These are phyloP conservation scores for Phrynocephalus versicolor DNA, from an alignment of 2,113 vertebrate species.

Conservation along the genomic window DNA sequence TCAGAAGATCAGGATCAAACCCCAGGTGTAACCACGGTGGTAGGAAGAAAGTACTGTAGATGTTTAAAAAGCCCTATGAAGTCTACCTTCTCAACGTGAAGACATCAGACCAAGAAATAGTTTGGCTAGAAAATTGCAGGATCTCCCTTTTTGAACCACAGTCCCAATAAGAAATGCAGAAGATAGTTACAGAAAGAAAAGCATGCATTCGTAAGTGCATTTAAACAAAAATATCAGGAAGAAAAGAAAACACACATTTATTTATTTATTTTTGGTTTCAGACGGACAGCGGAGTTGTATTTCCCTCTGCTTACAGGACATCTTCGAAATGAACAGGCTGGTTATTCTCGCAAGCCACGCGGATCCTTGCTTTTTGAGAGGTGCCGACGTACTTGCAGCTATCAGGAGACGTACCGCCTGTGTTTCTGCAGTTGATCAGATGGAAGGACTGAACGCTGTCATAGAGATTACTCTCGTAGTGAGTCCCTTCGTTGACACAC, in stretches of 20 bases:
- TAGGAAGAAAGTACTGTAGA: too few species aligned
- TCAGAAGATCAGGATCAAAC: too few species aligned
- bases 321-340: not conserved
- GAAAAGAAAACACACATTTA: not conserved
- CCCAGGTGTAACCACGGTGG: too few species aligned
- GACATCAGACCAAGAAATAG: not conserved
- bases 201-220: not conserved
- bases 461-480: not conserved
- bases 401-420: not conserved
- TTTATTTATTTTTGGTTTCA: not conserved
- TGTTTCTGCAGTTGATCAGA: not conserved
- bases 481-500: not conserved
- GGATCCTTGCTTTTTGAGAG: rapidly evolving
- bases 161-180: too few species aligned
- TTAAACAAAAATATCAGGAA: not conserved
- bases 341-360: not conserved
- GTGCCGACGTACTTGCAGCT: not conserved
- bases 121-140: not conserved
- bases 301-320: not conserved
- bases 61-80: too few species aligned
- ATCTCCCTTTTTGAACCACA: too few species aligned
- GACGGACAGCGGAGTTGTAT: not conserved
- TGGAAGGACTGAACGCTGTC: not conserved
- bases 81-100: not conserved
- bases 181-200: not conserved